Percentiles rank a stretch among this genome's conserved stretches.
phyloP scores from a whole-genome alignment of 2,888 invertebrate species.

The Diachrysia chrysitis region DNA sequence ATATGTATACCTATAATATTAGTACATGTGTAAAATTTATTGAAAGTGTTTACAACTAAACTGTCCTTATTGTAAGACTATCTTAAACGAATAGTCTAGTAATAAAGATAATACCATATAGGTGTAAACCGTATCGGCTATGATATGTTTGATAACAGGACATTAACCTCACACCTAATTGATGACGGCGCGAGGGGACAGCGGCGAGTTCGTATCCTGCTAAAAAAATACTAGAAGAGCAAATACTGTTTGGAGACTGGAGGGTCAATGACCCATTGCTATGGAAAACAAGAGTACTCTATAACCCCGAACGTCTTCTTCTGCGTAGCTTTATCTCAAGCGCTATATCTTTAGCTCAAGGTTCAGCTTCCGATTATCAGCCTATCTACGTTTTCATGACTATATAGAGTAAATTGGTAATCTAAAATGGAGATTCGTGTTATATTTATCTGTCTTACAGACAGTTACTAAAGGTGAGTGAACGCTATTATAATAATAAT shows the following conservation, averaged over 20 bases:
- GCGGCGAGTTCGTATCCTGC: neutral
- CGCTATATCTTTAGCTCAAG: too few relatives aligned
- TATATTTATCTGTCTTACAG: neutral
- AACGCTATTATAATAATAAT: neutral
- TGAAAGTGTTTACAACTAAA: neutral
- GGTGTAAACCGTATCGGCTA: slow-evolving; percentile 1
- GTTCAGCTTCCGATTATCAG: too few relatives aligned
- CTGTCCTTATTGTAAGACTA: neutral
- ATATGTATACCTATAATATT: neutral
- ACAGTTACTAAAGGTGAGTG: neutral
- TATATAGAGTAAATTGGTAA: neutral
- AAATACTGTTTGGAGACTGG: neutral
- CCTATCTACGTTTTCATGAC: neutral
- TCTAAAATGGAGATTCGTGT: neutral
- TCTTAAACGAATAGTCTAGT: neutral
- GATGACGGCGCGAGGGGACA: neutral
- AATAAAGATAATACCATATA: neutral
- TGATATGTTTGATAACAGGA: neutral
- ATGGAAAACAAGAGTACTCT: too few relatives aligned
- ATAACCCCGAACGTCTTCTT: too few relatives aligned
- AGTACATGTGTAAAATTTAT: too few relatives aligned
- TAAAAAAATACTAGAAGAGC: neutral
- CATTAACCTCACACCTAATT: neutral
- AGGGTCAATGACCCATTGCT: neutral
- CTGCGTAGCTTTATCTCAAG: too few relatives aligned